phyloP scores from a whole-genome alignment of 2,113 vertebrate genomes.

The Accipiter virgatus region DNA sequence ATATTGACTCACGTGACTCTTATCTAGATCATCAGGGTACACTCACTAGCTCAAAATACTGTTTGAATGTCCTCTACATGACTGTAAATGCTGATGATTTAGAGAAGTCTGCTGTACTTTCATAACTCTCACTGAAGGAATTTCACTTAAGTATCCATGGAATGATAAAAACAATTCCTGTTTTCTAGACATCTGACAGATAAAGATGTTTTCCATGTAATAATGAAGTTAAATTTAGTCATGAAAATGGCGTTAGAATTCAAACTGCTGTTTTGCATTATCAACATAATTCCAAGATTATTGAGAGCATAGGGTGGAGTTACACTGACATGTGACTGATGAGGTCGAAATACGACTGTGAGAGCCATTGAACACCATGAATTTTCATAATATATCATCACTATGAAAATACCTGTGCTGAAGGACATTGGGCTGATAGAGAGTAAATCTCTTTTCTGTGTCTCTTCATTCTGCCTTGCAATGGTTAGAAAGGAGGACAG shows the following conservation, averaged over 20 bases:
- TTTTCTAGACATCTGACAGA: background rate
- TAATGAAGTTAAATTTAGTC: conserved; percentile 13
- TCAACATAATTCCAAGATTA: conserved; percentile 47
- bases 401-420: conserved; percentile 71
- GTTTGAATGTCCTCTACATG: background rate
- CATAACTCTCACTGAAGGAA: background rate
- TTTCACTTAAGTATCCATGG: conserved; percentile 12
- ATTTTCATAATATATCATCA: conserved; percentile 72
- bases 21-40: background rate
- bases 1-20: background rate
- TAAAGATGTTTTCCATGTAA: background rate
- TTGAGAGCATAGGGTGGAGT: conserved; percentile 50
- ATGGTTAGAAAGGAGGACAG: background rate
- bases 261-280: conserved; percentile 40
- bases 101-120: background rate
- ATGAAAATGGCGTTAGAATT: background rate
- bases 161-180: conserved; percentile 6
- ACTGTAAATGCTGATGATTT: background rate
- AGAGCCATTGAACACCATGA: conserved; percentile 67
- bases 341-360: conserved; percentile 69
- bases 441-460: conserved; percentile 13
- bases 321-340: conserved; percentile 72
- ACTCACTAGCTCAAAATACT: background rate
- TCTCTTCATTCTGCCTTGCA: background rate
- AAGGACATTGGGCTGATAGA: conserved; percentile 59